These are phyloP conservation scores for Phanerotoma sp. DNA, from an alignment of 2,888 invertebrate species.

Conservation along the genomic window DNA sequence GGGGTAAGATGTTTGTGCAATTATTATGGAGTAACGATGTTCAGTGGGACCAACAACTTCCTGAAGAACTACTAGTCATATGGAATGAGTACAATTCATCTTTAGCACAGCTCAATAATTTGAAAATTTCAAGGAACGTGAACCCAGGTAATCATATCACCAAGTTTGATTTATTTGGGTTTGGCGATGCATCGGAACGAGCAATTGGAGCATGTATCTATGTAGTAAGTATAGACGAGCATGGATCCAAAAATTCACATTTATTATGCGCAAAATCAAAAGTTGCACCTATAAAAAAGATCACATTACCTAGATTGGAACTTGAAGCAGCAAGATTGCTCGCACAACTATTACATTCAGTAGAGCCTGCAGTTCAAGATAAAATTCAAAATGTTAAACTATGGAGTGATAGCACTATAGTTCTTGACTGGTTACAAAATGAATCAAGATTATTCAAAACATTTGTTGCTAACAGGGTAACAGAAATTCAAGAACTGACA, in stretches of 20 bases:
- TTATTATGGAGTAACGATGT: slow-evolving; percentile 14
- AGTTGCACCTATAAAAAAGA: too few species aligned
- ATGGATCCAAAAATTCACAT: too few species aligned
- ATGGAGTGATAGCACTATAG: slow-evolving; percentile 30
- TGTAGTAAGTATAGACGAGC: too few species aligned
- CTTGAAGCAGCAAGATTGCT: too few species aligned
- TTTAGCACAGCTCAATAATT: background rate
- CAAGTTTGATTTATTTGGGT: too few species aligned
- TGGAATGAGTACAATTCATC: slow-evolving; percentile 15
- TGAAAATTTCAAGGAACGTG: slow-evolving; percentile 7
- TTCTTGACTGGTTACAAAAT: slow-evolving; percentile 23
- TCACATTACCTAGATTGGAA: too few species aligned
- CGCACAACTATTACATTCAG: too few species aligned
- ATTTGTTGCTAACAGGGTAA: slow-evolving; percentile 26
- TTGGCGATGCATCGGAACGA: too few species aligned
- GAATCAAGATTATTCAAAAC: slow-evolving; percentile 22
- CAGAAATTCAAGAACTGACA: slow-evolving; percentile 21
- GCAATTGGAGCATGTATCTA: too few species aligned
- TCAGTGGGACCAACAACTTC: slow-evolving; percentile 15
- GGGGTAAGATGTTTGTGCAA: slow-evolving; percentile 19
- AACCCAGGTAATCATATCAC: too few species aligned
- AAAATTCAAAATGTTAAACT: slow-evolving; percentile 6
- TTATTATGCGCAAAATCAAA: too few species aligned
- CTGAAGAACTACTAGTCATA: background rate
- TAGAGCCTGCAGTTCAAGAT: slow-evolving; percentile 15